Evolutionary conservation across 2,113 vertebrate genomes (phyloP).

Genomic region (Amblyornis subalaris): DNA sequence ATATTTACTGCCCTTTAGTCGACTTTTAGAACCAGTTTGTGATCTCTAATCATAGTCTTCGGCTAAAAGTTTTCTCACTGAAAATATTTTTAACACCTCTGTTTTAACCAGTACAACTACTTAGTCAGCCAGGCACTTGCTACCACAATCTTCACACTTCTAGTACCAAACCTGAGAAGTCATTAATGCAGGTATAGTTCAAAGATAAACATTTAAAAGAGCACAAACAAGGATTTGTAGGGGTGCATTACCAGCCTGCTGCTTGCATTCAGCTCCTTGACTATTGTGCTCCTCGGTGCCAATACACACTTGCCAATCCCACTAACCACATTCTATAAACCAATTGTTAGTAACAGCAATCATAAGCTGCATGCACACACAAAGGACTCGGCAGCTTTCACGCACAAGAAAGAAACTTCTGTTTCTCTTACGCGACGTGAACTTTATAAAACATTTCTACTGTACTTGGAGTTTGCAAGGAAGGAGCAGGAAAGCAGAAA

Average conservation of each 20-base stretch:
- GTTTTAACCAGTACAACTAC: not conserved
- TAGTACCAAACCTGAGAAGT: not conserved
- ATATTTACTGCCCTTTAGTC: not conserved
- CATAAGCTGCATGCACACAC: not conserved
- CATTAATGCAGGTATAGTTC: not conserved
- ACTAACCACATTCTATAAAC: constrained; percentile 8
- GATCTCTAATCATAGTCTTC: not conserved
- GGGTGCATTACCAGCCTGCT: not conserved
- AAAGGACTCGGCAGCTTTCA: not conserved
- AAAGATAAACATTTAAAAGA: not conserved
- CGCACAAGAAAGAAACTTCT: not conserved
- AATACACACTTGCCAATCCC: not conserved
- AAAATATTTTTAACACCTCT: not conserved
- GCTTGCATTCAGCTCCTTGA: not conserved
- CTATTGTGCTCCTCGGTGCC: not conserved
- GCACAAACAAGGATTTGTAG: not conserved
- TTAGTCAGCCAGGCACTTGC: not conserved
- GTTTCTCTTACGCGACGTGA: not conserved
- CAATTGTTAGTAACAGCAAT: not conserved
- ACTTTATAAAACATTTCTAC: not conserved
- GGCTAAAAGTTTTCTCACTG: not conserved
- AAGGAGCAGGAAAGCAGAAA: not conserved
- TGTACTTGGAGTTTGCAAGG: not conserved
- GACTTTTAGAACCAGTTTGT: not conserved
- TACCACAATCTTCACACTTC: not conserved